Conservation (phyloP, 2,113 vertebrate species). For the Poeciliopsis retropinna region DNA sequence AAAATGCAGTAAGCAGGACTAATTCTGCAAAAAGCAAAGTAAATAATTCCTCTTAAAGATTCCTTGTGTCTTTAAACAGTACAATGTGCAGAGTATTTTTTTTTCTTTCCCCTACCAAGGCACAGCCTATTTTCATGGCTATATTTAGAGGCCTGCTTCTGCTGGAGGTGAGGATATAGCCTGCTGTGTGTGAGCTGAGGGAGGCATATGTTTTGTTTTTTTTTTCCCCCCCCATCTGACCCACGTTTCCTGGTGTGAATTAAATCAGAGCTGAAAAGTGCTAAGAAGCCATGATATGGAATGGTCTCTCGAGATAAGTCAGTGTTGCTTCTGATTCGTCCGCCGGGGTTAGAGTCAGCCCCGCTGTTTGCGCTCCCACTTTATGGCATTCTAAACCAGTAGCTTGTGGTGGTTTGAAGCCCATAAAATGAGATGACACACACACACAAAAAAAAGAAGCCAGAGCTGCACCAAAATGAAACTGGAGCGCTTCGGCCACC, state of each 20-base stretch:
- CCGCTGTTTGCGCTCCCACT: conserved; percentile 3
- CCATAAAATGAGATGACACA: background rate
- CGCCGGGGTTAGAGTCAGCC: conserved; percentile 24
- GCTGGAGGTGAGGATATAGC: conserved; percentile 65
- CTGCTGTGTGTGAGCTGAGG: conserved; percentile 49
- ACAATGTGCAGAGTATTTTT: conserved; percentile 31
- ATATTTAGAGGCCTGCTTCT: conserved; percentile 66
- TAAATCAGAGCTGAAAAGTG: conserved; percentile 63
- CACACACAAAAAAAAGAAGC: background rate
- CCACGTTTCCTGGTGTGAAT: conserved; percentile 70
- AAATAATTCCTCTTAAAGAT: background rate
- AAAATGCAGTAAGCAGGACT: background rate
- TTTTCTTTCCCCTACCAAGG: background rate
- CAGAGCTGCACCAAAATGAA: conserved; percentile 4
- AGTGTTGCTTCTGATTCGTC: conserved; percentile 27
- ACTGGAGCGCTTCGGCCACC: conserved; percentile 23
- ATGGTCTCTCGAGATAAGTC: conserved; percentile 47
- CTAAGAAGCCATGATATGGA: conserved; percentile 47
- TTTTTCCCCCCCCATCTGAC: conserved; percentile 49
- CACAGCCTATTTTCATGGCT: conserved; percentile 57
- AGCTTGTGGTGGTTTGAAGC: background rate
- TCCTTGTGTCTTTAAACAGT: conserved; percentile 7
- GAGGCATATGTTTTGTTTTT: conserved; percentile 49
- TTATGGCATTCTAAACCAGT: conserved; percentile 21
- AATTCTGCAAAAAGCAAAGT: background rate